Base-by-base conservation (phyloP, 2,888 invertebrate species). In the Caenorhabditis sp. region DNA sequence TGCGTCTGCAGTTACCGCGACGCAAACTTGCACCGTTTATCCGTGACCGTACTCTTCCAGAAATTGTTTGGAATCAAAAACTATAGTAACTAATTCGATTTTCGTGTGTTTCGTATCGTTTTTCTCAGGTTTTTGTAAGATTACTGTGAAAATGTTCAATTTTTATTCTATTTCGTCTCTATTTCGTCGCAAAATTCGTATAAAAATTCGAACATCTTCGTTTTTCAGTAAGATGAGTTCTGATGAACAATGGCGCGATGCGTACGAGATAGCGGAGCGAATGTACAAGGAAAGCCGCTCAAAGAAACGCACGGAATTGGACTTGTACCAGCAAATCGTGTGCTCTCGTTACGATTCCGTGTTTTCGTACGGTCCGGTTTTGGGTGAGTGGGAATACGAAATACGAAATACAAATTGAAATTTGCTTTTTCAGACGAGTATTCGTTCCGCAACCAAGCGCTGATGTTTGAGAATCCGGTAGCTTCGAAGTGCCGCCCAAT, bases 161-260 rank as follows among this genome's bases (percentile, higher is more conserved):
- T n/a, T n/a, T n/a, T n/a, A n/a, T n/a, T n/a, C n/a, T n/a, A n/a
- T n/a, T n/a, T n/a, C n/a, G n/a, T n/a, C n/a, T n/a, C n/a, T n/a
- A n/a, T n/a, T n/a, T n/a, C n/a, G n/a, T n/a, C n/a, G n/a, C n/a
- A n/a, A n/a, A n/a, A n/a, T n/a, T n/a, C n/a, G n/a, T n/a, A n/a
- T n/a, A n/a, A n/a, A n/a, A n/a, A n/a, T n/a, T n/a, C n/a, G n/a
- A n/a, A n/a, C n/a, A n/a, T n/a, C n/a, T n/a, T n/a, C n/a, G n/a
- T n/a, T n/a, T n/a, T n/a, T n/a, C n/a, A n/a, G n/a, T n/a, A 40
- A 13, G 13, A 40, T 40, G 40, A 40, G 40, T 13, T 40, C 40
- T 11, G 32, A 50, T 4, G 32, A 67, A 11, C 67, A 76, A 28
- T 76, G 74, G 74, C 37, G 58, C 22, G 67, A 76, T 6, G 74